Evolutionary conservation across 2,113 vertebrate species (phyloP).

Genomic region (Tamias sibiricus): DNA sequence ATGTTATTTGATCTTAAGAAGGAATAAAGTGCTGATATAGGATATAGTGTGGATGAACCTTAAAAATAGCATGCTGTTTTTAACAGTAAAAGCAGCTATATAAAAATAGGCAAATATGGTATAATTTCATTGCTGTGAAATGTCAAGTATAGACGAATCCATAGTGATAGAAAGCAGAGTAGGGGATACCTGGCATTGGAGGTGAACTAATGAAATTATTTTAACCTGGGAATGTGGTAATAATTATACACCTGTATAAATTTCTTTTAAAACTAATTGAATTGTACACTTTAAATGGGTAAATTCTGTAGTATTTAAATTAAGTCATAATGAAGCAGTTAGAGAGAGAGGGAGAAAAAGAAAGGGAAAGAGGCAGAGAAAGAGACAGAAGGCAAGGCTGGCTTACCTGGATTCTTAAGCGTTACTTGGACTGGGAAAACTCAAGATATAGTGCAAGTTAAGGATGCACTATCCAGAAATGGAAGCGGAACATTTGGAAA

Average conservation of each 20-base stretch:
- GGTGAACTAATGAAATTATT: neutral
- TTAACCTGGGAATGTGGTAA: neutral
- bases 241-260: neutral
- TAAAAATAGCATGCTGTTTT: neutral
- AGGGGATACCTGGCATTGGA: neutral
- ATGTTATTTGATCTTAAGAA: neutral
- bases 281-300: neutral
- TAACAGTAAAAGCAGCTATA: neutral
- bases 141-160: neutral
- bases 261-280: neutral
- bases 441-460: neutral
- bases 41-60: neutral
- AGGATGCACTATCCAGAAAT: neutral
- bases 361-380: neutral
- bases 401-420: neutral
- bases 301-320: neutral
- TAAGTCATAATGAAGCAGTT: neutral
- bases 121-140: neutral
- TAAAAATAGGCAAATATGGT: neutral
- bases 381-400: neutral
- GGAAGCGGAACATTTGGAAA: neutral
- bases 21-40: neutral
- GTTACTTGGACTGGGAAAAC: neutral
- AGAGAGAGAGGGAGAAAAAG: neutral
- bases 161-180: neutral